Conservation (phyloP, 1,140 invertebrate species). For the Drosophila obscura region DNA sequence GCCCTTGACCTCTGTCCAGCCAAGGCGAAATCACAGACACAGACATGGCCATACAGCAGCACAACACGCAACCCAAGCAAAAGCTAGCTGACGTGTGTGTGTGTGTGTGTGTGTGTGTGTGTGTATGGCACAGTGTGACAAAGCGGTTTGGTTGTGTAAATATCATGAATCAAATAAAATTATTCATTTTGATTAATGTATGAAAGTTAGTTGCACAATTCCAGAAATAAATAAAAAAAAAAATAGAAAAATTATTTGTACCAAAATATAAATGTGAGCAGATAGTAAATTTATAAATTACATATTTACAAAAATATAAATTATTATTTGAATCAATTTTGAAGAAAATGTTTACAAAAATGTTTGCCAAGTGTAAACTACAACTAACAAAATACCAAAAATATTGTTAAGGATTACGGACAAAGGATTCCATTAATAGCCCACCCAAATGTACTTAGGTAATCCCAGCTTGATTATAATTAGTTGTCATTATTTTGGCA, state of each 20-base stretch:
- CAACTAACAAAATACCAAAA: too few species aligned
- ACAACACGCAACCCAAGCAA: conserved; percentile 51
- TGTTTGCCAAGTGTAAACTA: too few species aligned
- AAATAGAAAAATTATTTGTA: background rate
- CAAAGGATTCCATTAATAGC: too few species aligned
- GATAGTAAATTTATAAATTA: too few species aligned
- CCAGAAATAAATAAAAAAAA: background rate
- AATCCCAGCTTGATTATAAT: background rate
- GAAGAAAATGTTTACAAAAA: too few species aligned
- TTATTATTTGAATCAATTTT: too few species aligned
- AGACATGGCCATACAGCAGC: conserved; percentile 5
- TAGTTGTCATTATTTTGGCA: background rate
- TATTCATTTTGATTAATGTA: too few species aligned
- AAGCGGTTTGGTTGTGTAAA: background rate
- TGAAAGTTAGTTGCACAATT: too few species aligned
- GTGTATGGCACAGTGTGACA: conserved; percentile 21
- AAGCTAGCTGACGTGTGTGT: conserved; percentile 13
- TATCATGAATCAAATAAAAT: too few species aligned
- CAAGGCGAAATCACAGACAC: conserved; percentile 33
- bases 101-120: background rate
- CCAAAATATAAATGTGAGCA: background rate
- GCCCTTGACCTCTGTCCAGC: conserved; percentile 65
- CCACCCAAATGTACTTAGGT: background rate
- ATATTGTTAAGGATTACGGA: too few species aligned
- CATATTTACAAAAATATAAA: background rate